Evolutionary conservation across 2,113 vertebrate genomes (phyloP).

Genomic region (Pollimyrus isidori): DNA sequence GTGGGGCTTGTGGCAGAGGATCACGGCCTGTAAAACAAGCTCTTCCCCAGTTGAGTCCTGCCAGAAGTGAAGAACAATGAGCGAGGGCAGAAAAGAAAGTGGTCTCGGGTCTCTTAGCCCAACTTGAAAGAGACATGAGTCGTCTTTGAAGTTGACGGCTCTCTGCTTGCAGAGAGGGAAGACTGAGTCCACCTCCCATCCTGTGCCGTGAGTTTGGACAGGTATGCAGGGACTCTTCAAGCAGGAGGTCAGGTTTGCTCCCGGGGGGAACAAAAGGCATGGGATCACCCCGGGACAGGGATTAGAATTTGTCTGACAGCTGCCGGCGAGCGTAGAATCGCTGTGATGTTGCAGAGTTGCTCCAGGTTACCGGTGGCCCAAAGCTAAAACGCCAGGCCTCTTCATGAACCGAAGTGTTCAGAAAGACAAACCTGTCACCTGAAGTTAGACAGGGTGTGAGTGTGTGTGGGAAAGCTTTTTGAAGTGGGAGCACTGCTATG

Average conservation of each 20-base stretch:
- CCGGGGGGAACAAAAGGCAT: conserved; percentile 39
- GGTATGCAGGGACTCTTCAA: conserved; percentile 13
- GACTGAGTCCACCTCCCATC: conserved; percentile 5
- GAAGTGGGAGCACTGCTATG: neutral
- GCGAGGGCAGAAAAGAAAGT: conserved; percentile 41
- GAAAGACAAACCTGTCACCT: neutral
- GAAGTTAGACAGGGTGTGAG: neutral
- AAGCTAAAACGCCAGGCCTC: conserved; percentile 7
- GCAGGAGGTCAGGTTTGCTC: conserved; percentile 13
- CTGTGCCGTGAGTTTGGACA: conserved; percentile 22
- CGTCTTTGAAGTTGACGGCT: conserved; percentile 59
- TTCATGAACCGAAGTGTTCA: neutral
- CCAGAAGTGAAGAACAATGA: conserved; percentile 21
- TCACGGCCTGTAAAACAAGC: neutral
- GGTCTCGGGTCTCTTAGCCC: conserved; percentile 46
- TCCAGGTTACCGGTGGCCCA: neutral
- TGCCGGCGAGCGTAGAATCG: conserved; percentile 32
- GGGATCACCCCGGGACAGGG: conserved; percentile 44
- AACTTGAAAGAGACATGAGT: conserved; percentile 49
- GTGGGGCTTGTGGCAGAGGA: neutral
- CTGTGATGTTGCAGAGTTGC: neutral
- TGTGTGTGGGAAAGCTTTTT: neutral
- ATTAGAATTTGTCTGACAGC: conserved; percentile 51
- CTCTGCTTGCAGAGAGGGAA: conserved; percentile 23
- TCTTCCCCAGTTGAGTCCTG: neutral